A percentile compares a stretch with the other conserved stretches of the same genome.
These are phyloP conservation scores for Helicoverpa assulta DNA, from an alignment of 2,888 invertebrate genomes.

Conservation along the genomic window DNA sequence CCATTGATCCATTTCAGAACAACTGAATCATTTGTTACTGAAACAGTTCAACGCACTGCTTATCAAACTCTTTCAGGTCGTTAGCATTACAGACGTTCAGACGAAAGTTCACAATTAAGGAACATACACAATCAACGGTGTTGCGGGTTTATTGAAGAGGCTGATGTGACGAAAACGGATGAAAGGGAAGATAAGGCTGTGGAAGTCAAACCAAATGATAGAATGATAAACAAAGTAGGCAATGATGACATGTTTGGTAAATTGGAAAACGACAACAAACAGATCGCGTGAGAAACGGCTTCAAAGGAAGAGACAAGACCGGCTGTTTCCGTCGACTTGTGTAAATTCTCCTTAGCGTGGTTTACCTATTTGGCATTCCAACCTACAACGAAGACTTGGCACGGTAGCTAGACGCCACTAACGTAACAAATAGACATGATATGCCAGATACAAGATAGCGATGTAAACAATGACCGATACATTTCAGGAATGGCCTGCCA, in stretches of 20 bases:
- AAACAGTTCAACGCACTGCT: slow-evolving; percentile 56
- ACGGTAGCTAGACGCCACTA: slow-evolving; percentile 41
- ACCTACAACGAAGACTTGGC: slow-evolving; percentile 43
- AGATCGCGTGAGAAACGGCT: background rate
- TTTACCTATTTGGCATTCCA: slow-evolving; percentile 48
- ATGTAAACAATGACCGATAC: slow-evolving; percentile 50
- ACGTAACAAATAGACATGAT: slow-evolving; percentile 32
- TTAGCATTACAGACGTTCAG: slow-evolving; percentile 38
- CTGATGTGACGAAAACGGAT: background rate
- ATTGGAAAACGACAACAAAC: background rate
- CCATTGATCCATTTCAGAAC: slow-evolving; percentile 36
- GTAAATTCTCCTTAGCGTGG: slow-evolving; percentile 7
- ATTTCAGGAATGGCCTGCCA: slow-evolving; percentile 21
- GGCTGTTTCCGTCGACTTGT: background rate
- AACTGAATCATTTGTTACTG: slow-evolving; percentile 22
- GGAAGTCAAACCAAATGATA: background rate
- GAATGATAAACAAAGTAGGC: no score
- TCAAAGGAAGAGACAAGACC: background rate
- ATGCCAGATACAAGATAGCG: slow-evolving; percentile 31
- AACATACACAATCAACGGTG: background rate
- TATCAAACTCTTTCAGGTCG: slow-evolving; percentile 49
- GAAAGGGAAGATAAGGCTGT: background rate
- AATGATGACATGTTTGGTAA: background rate
- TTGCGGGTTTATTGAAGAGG: background rate
- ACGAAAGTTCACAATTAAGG: slow-evolving; percentile 39